Conservation (phyloP, 2,888 invertebrate genomes). For the Cynaeus angustus region DNA sequence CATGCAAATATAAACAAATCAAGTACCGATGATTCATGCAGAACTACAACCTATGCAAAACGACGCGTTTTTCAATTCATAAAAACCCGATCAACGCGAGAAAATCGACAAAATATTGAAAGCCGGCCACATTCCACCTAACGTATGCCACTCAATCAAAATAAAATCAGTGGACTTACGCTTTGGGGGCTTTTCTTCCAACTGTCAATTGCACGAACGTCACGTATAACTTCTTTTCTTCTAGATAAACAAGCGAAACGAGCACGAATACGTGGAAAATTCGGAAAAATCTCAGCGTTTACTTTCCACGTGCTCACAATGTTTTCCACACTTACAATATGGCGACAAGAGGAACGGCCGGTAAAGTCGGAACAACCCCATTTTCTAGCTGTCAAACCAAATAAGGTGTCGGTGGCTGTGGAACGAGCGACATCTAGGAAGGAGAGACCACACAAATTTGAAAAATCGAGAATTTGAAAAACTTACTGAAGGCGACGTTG, state of each 20-base stretch:
- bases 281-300: constrained; percentile 50
- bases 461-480: no score
- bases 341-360: constrained; percentile 71
- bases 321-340: constrained; percentile 80
- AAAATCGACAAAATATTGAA: constrained; percentile 50
- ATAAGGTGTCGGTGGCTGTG: no score
- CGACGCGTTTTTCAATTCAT: background rate
- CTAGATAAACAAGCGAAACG: constrained; percentile 50
- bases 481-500: no score
- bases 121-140: constrained; percentile 60
- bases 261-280: constrained; percentile 54
- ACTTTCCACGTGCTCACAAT: constrained; percentile 81
- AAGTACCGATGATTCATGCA: background rate
- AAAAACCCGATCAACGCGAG: background rate
- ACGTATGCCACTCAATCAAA: constrained; percentile 28
- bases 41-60: background rate
- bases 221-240: constrained; percentile 47
- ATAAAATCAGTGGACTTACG: constrained; percentile 58
- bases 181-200: constrained; percentile 54
- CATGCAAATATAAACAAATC: constrained; percentile 1
- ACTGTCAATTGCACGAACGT: constrained; percentile 46
- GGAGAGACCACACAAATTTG: no score
- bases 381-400: no score
- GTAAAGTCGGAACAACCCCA: no score
- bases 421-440: no score